Base-by-base conservation (phyloP, 2,888 invertebrate genomes). In the Argynnis bischoffii region DNA sequence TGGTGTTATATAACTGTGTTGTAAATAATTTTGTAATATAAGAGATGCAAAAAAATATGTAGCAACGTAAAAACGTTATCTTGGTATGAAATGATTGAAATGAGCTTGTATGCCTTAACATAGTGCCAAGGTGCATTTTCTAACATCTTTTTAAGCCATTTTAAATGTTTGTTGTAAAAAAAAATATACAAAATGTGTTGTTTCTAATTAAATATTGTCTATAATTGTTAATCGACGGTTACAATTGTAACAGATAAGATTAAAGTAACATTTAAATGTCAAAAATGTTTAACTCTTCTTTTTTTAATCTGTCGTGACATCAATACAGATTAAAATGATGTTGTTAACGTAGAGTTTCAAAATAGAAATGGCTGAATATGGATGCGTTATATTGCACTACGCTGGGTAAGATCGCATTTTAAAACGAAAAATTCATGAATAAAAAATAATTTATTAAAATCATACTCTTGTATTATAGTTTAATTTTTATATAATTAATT, bases 161-260 rank as follows among this genome's bases (percentile, higher is more conserved):
- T 59, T 48, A 31, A 59, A 59, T 59, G 48, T 59, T 59, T 59
- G 59, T 59, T 59, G 11, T 41, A 41, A 59, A 59, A 18, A 18
- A 48, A 48, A 59, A 59, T 59, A 48, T 59, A 59, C 48, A 59
- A 59, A 59, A 48, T 13, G 15, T 41, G 14, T 48, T 59, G n/a
- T 59, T 48, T 26, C 48, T 48, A 59, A n/a, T 48, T 48, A 48
- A 59, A 59, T 59, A 59, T 48, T 59, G 59, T 48, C 48, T 59
- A 59, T 48, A 47, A 21, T 57, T 15, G 16, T 55, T 15, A 31
- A n/a, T n/a, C 35, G 35, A 55, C 35, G 59, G 21, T 47, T 18
- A 41, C 14, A 21, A 51, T 35, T 61, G 61, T 18, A 31, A 53
- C 47, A 14, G 51, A 51, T 31, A 13, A 59, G 26, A 59, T 59